Base-by-base conservation (phyloP, 1,140 invertebrate species). In the Pantala flavescens region DNA sequence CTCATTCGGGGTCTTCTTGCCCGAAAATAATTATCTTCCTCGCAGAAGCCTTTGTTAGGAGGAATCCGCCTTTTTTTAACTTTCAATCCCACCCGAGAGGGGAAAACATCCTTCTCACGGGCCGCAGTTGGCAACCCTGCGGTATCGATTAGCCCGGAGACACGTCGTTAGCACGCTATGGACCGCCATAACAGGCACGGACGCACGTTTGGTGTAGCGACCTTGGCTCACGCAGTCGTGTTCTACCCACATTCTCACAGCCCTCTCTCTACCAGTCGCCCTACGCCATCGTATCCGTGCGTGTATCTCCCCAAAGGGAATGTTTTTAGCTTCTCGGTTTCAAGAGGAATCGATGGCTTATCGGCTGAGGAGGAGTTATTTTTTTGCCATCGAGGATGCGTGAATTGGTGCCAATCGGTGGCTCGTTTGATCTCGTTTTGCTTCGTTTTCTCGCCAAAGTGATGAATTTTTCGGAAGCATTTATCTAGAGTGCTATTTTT, bases 111-210 rank as follows among this genome's bases (percentile, higher is more conserved):
- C 49, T 63, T 63, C 49, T 7, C 3, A 63, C 14, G 3, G 3
- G 3, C 49, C 49, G 28, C 49, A 21, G 49, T 63, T 63, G 49
- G 49, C 49, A 19, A 12, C 49, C 49, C 49, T 63, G 49, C 12
- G 3, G 49, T 63, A 63, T 63, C 49, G 49, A 63, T 63, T 63
- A 3, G 49, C 49, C 16, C 1, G 49, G 49, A 63, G 49, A 63
- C 49, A 63, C 49, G 49, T 63, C 49, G 49, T 63, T 63, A 63
- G 49, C 49, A 63, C 49, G 49, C 49, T 63, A 63, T 21, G n/a
- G 49, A 21, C 49, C 49, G 49, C 49, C 49, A 63, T 63, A 63
- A 63, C 49, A 63, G 16, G 49, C 49, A 63, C 49, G 49, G 49
- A 63, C 49, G 49, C 49, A 63, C 49, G 49, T 63, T 63, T 63